These are phyloP conservation scores for Chroicocephalus ridibundus DNA, from an alignment of 2,113 vertebrate genomes.

Conservation along the genomic window DNA sequence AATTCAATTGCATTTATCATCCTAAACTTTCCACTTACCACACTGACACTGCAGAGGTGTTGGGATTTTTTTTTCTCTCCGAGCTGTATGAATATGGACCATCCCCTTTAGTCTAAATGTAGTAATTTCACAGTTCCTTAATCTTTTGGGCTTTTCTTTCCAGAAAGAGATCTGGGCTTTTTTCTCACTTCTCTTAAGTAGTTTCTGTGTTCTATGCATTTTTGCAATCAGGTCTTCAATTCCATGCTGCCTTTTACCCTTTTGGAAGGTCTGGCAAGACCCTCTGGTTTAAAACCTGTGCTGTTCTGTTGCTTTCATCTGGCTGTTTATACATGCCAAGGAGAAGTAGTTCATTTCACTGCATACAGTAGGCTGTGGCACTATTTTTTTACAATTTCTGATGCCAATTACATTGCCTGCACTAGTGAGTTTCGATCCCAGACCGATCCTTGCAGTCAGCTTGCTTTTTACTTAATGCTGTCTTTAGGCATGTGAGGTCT, in stretches of 20 bases:
- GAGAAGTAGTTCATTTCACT: background rate
- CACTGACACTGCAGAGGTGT: background rate
- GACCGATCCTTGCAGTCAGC: background rate
- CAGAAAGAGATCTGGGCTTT: background rate
- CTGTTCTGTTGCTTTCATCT: background rate
- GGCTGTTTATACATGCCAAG: background rate
- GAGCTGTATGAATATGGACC: background rate
- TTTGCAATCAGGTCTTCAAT: background rate
- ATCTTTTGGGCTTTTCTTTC: background rate
- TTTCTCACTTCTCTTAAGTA: background rate
- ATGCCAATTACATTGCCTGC: background rate
- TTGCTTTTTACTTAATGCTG: background rate
- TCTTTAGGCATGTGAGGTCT: background rate
- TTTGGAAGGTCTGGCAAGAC: background rate
- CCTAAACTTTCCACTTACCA: background rate
- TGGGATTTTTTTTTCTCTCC: background rate
- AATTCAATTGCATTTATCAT: background rate
- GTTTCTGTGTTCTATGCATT: background rate
- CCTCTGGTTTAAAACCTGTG: background rate
- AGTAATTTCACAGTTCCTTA: background rate
- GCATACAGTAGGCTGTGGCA: rapidly evolving
- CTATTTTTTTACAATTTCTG: background rate
- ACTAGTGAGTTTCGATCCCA: background rate
- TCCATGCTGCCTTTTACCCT: background rate
- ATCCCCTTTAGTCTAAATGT: background rate